Evolutionary conservation across 1,140 invertebrate species (phyloP), one percentile per base, ranked within the genome.

Genomic region (Microplitis demolitor): DNA sequence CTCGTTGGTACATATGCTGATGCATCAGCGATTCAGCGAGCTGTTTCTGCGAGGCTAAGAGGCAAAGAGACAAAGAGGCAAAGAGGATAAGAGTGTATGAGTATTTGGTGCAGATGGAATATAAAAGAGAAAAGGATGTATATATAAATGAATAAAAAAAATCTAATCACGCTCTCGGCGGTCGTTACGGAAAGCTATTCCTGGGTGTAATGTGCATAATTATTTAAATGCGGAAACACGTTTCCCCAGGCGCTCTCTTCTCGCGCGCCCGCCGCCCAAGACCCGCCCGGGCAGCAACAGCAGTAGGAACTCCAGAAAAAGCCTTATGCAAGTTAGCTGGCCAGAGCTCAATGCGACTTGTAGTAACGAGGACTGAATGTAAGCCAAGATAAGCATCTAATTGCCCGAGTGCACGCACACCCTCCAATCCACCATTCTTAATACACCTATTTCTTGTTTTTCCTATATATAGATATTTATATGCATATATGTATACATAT

Each of bases 211-310:
- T 75, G 68, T 75, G 74, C 74, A 75, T 75, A 75, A 75, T 75
- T 75, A 75, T 75, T 75, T 66, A 75, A 72, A 75, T 72, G 70
- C 70, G 74, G 74, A 75, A 75, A 75, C 74, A 75, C 74, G 74
- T 75, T 75, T 75, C 70, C 61, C 70, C 14, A 66, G 39, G 63
- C 56, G 61, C 53, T 56, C 60, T 58, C 39, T 45, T 45, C 51
- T 66, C 63, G 54, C 45, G 35, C 51, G 58, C 14, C 33, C 63
- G 66, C 33, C n/a, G 66, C 14, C n/a, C 45, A 34, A 68, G 66
- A 45, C 37, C 56, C 54, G 35, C 56, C 68, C 56, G 68, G 37
- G 11, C 54, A 33, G 39, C 39, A 45, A 45, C 39, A 45, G 39
- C 39, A 45, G 39, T 5, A 45, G 37, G 37, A 6, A 39, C 37